phyloP scores from a whole-genome alignment of 2,113 vertebrate species.

The Balaeniceps rex region DNA sequence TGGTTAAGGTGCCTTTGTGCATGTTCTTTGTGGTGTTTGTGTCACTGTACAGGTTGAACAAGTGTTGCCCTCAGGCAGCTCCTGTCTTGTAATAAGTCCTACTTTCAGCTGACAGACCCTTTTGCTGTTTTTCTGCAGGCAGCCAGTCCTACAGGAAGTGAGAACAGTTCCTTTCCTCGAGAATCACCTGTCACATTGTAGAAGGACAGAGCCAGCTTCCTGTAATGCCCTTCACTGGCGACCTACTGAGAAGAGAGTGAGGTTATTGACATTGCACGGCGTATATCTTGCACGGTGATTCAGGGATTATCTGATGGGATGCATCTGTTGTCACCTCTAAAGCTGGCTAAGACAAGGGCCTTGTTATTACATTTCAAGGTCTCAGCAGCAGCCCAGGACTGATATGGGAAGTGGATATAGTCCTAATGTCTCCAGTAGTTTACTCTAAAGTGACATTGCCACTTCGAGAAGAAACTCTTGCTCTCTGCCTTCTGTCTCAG shows the following conservation, averaged over 20 bases:
- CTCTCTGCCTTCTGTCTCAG: background rate
- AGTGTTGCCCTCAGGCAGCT: background rate
- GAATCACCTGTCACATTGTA: conserved; percentile 8
- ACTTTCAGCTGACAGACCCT: background rate
- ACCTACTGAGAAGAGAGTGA: background rate
- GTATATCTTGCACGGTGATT: background rate
- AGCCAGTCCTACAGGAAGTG: conserved; percentile 84
- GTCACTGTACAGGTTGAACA: background rate
- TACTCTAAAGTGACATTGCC: background rate
- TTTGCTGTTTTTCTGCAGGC: conserved; percentile 70
- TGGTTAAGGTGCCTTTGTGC: conserved; percentile 7
- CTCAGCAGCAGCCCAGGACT: background rate
- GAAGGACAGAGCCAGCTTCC: conserved; percentile 71
- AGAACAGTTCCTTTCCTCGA: conserved; percentile 65
- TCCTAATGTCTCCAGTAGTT: background rate
- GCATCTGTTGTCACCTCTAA: background rate
- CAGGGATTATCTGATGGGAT: conserved; percentile 37
- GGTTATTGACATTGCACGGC: background rate
- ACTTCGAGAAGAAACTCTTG: background rate
- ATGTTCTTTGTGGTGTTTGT: background rate
- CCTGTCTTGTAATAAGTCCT: background rate
- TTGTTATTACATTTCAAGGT: background rate
- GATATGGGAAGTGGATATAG: background rate
- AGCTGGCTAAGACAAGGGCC: background rate
- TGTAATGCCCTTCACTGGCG: conserved; percentile 68